phyloP scores from a whole-genome alignment of 2,797 vertebrate genomes.

The Chaetophractus vellerosus region DNA sequence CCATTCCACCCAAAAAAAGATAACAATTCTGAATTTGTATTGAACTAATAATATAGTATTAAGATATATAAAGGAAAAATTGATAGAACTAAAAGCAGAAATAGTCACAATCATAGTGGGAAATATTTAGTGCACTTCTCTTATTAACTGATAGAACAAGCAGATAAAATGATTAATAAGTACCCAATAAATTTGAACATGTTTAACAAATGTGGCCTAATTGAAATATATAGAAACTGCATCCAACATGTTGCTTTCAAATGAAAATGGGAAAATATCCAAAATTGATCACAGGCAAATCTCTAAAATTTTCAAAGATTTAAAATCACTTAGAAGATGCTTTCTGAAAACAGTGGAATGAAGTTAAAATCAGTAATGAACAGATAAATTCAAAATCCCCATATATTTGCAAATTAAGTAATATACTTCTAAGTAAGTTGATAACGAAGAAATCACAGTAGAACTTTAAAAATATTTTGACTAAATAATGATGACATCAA shows the following conservation, averaged over 20 bases:
- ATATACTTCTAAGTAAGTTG: neutral
- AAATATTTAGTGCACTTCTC: neutral
- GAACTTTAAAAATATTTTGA: neutral
- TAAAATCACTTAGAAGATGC: neutral
- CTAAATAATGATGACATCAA: neutral
- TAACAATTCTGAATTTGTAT: neutral
- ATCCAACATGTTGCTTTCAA: neutral
- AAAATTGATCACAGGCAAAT: neutral
- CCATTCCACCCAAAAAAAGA: neutral
- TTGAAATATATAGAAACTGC: neutral
- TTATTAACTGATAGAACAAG: neutral
- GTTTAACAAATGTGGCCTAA: neutral
- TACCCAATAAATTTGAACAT: neutral
- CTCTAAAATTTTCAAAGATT: neutral
- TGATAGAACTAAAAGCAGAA: neutral
- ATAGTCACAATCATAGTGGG: neutral
- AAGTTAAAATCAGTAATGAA: neutral
- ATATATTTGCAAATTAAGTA: neutral
- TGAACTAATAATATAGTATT: neutral
- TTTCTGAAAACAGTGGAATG: neutral
- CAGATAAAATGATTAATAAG: neutral
- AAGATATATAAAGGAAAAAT: neutral
- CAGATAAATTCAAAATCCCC: neutral
- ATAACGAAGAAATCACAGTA: neutral
- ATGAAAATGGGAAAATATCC: neutral